phyloP scores from a whole-genome alignment of 1,140 invertebrate genomes.

The Bathynomus jamesi region DNA sequence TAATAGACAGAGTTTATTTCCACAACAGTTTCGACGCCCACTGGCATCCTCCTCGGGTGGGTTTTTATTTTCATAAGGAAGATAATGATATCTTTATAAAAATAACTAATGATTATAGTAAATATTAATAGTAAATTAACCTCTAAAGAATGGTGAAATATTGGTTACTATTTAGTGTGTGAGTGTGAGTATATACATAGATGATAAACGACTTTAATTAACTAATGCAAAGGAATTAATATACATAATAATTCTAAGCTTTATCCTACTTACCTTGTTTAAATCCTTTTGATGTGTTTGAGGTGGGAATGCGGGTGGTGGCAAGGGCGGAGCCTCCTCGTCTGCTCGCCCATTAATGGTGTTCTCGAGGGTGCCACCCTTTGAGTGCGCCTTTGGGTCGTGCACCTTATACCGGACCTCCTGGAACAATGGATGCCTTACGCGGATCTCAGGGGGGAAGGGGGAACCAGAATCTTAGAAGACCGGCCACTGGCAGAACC shows the following conservation, averaged over 20 bases:
- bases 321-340: slow-evolving; percentile 50
- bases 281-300: slow-evolving; percentile 18
- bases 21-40: too few relatives aligned
- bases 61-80: too few relatives aligned
- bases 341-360: slow-evolving; percentile 69
- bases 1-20: too few relatives aligned
- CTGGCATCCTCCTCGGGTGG: too few relatives aligned
- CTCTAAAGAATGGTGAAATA: too few relatives aligned
- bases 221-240: too few relatives aligned
- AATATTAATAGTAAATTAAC: too few relatives aligned
- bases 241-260: background rate
- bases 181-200: too few relatives aligned
- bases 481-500: slow-evolving; percentile 7
- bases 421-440: slow-evolving; percentile 51
- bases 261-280: slow-evolving; percentile 24
- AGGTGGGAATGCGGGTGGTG: slow-evolving; percentile 44
- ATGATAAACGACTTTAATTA: too few relatives aligned
- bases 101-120: too few relatives aligned
- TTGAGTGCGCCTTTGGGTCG: slow-evolving; percentile 83
- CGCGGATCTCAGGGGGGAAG: background rate
- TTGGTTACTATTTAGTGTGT: too few relatives aligned
- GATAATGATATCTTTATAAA: too few relatives aligned
- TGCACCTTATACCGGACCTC: slow-evolving; percentile 89
- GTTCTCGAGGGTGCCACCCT: slow-evolving; percentile 80
- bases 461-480: background rate